These are phyloP conservation scores for Eumaeus atala DNA, from an alignment of 1,140 invertebrate genomes.

Conservation along the genomic window DNA sequence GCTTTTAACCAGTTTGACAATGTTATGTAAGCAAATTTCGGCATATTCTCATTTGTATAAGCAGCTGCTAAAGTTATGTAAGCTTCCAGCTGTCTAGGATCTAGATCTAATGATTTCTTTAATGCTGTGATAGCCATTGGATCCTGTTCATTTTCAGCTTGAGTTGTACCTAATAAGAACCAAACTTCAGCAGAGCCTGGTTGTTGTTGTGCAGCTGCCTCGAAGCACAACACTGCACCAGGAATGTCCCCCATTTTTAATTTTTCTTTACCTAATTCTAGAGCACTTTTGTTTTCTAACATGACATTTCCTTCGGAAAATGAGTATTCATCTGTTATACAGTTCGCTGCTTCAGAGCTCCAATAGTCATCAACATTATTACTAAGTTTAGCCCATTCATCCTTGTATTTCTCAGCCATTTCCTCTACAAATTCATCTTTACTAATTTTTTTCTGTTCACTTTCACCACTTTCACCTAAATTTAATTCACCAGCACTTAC, in stretches of 20 bases:
- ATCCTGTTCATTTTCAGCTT: constrained; percentile 92
- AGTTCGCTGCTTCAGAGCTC: constrained; percentile 53
- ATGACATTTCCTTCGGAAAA: constrained; percentile 93
- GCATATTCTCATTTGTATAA: constrained; percentile 95
- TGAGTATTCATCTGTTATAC: constrained; percentile 80
- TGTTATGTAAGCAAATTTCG: constrained; percentile 82
- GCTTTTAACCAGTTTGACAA: constrained; percentile 89
- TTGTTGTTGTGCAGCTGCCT: constrained; percentile 93
- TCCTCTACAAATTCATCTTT: constrained; percentile 63
- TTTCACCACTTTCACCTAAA: constrained; percentile 41
- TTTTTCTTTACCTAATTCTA: constrained; percentile 89
- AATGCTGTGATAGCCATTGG: constrained; percentile 91
- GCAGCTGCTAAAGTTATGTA: constrained; percentile 93
- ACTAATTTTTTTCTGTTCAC: constrained; percentile 43
- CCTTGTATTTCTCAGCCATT: constrained; percentile 68
- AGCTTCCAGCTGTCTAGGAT: constrained; percentile 87
- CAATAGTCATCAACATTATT: constrained; percentile 55
- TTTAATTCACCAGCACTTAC: constrained; percentile 80
- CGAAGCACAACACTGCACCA: constrained; percentile 96
- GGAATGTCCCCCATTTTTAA: constrained; percentile 92
- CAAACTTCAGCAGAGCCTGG: constrained; percentile 87
- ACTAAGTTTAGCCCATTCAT: constrained; percentile 69
- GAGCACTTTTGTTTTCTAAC: constrained; percentile 85
- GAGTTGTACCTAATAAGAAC: constrained; percentile 88
- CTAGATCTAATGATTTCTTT: constrained; percentile 87